A percentile compares a stretch with the other conserved stretches of the same genome.
Evolutionary conservation across 2,797 vertebrate genomes (phyloP).

Genomic region (Parauchenoglanis ngamensis): DNA sequence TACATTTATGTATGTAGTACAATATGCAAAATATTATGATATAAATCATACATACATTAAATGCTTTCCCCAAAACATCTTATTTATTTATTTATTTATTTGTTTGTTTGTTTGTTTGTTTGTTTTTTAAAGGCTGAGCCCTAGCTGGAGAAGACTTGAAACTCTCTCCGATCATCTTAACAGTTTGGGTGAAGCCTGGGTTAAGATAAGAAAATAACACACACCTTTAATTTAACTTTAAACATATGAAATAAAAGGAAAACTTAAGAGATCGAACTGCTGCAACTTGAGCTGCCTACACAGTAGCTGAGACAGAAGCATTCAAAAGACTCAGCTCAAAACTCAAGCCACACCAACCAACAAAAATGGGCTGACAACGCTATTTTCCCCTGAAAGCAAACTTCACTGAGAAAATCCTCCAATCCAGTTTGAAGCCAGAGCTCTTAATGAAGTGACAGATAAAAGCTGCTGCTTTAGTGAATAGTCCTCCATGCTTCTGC

Average conservation of each 20-base stretch:
- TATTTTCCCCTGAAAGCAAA: conserved; percentile 61
- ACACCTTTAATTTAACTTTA: background rate
- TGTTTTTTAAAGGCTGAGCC: background rate
- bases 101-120: background rate
- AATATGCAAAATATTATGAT: background rate
- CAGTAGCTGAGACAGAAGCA: conserved; percentile 8
- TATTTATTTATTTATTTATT: background rate
- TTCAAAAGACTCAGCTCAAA: conserved; percentile 5
- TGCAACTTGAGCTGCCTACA: background rate
- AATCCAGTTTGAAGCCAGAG: conserved; percentile 47
- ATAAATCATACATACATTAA: background rate
- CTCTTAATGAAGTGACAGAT: conserved; percentile 53
- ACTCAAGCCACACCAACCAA: conserved; percentile 43
- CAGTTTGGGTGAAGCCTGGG: background rate
- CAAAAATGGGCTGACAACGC: conserved; percentile 66
- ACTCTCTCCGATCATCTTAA: background rate
- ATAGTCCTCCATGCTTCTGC: background rate
- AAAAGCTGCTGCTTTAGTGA: conserved; percentile 50
- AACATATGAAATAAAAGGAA: background rate
- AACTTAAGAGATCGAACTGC: background rate
- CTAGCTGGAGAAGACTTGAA: background rate
- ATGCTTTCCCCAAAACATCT: background rate
- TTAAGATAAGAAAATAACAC: background rate
- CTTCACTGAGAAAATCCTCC: conserved; percentile 55
- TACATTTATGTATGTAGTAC: background rate